Percentiles rank a stretch among this genome's conserved stretches.
Evolutionary conservation across 2,797 vertebrate species (phyloP).

Genomic region (Limnodromus scolopaceus): DNA sequence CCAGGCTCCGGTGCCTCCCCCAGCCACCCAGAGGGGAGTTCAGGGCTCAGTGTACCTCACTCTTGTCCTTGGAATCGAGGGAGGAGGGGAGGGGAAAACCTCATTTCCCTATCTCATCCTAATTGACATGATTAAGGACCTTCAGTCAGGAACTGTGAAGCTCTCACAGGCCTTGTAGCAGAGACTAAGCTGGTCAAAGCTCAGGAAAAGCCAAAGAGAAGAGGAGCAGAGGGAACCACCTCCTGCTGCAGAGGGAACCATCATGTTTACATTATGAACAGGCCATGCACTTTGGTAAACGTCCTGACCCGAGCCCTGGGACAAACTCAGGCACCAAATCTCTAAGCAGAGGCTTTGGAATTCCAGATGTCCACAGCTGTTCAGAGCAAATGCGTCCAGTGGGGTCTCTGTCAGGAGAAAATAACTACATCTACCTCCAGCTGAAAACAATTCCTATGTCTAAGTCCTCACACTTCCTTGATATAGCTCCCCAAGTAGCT

Average conservation of each 20-base stretch:
- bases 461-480: not conserved
- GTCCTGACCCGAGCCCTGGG: not conserved
- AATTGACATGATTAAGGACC: not conserved
- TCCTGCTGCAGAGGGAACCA: not conserved
- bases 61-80: not conserved
- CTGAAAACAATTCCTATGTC: not conserved
- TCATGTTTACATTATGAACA: not conserved
- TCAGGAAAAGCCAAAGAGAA: not conserved
- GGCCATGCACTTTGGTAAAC: not conserved
- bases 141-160: not conserved
- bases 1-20: rapidly evolving
- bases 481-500: not conserved
- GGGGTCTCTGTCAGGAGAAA: not conserved
- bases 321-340: not conserved
- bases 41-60: not conserved
- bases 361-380: not conserved
- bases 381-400: not conserved
- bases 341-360: not conserved
- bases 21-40: not conserved
- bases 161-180: not conserved
- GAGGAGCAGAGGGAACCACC: not conserved
- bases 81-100: rapidly evolving
- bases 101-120: not conserved
- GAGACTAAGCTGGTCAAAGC: not conserved
- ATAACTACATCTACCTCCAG: not conserved